Base-by-base conservation (phyloP, 2,888 invertebrate genomes). In the Lasioglossum malachurum region DNA sequence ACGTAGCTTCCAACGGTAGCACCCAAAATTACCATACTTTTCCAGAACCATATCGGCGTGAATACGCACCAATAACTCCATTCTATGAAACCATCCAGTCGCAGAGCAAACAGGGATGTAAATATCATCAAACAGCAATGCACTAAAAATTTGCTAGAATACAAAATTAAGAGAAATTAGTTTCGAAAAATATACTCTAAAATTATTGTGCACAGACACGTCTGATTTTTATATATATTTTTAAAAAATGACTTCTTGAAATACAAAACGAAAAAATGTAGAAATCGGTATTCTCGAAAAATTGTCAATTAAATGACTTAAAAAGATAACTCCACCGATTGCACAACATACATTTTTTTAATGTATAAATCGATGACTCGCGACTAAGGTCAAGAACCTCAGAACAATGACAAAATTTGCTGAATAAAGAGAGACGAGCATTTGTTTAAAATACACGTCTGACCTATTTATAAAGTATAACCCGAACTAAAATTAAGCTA, bases 21-120 rank as follows among this genome's bases (percentile, higher is more conserved):
- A 84, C 99, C 99, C 80, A 97, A 94, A 67, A 99, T 97, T 27
- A 99, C 99, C 94, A 99, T 96, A 87, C 97, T 96, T 95, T 99
- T 99, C 99, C 99, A 99, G 91, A 99, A 97, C 99, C 99, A 99
- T 94, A 99, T 97, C 77, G 99, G 99, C 35, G 98, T 97, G 95
- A 99, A 99, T 71, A 99, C 97, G 12, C 98, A 97, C 99, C 99
- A 99, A 95, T 98, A 99, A 75, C 98, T 98, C 98, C 99, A 99
- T 94, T 98, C 97, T 94, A 98, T 97, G 86, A 97, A 97, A 88
- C 97, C 97, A 96, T 99, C 99, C 91, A 99, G 96, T 93, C 98
- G 97, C 93, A 99, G 96, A 23, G 99, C 98, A 95, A 99, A 97
- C 90, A 99, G 96, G 86, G 98, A 97, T 84, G 98, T 98, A 96